Evolutionary conservation across 2,888 invertebrate species (phyloP), one percentile per base, ranked within the genome.

Genomic region (Aporophyla lueneburgensis): DNA sequence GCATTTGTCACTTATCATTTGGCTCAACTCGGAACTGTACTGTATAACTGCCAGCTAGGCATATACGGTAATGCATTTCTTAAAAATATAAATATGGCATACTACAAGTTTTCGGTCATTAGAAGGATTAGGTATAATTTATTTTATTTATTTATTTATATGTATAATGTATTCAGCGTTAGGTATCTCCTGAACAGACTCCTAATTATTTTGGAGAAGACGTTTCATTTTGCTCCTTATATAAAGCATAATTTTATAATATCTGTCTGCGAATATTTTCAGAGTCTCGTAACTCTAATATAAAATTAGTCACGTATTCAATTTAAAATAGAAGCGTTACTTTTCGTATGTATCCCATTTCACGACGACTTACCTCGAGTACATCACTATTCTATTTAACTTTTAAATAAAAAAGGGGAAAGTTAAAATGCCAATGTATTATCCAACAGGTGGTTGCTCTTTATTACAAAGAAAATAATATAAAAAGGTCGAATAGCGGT

Each of bases 341-440:
- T 56, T 76, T 76, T 76, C 56, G 66, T 51, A 70, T 76, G 63
- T 16, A 59, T 77, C 51, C 56, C 49, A 56, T 49, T 62, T 73
- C 7, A 12, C 16, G 27, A 53, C 6, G 21, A 73, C 53, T 68
- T 16, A 58, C 19, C 56, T 33, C 21, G 53, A 59, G 63, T 40
- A 78, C 83, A 72, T 68, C 83, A 83, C 83, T 83, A 86, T 74
- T 78, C 62, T 78, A 71, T 78, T 74, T 82, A 51, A 43, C 71
- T 74, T 82, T 81, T 56, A 70, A 58, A 86, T 83, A 82, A 82
- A 78, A 77, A 85, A 74, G 67, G 65, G 40, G 67, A 82, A 82
- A 78, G 86, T 74, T 70, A 74, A 85, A 83, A 82, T 82, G 83
- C 62, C 78, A 74, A 81, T 69, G 69, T 65, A 69, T 78, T 85